These are phyloP conservation scores for Antechinus stuartii DNA, from an alignment of 2,113 vertebrate genomes.

Conservation along the genomic window DNA sequence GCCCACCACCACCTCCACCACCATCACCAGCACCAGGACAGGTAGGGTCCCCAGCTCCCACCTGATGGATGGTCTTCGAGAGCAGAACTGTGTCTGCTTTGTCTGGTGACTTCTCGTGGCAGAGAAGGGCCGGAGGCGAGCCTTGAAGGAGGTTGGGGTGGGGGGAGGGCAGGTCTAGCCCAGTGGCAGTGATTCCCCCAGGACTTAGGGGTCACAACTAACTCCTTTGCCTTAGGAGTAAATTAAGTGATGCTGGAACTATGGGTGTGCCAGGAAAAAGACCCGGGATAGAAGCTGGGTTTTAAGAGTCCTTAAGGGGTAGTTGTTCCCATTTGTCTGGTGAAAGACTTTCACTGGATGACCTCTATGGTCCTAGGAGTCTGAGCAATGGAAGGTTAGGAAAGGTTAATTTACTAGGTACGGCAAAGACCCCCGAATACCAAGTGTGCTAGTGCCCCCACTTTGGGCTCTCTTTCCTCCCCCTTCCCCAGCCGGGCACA, in stretches of 20 bases:
- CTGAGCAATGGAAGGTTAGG: not conserved
- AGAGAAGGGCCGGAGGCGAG: not conserved
- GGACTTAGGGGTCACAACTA: not conserved
- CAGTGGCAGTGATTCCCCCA: rapidly evolving
- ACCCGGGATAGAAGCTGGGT: not conserved
- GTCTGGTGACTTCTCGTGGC: not conserved
- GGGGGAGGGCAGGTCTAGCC: not conserved
- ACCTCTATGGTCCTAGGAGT: too few species aligned
- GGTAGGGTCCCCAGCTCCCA: conserved; percentile 31
- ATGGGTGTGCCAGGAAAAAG: not conserved
- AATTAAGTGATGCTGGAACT: not conserved
- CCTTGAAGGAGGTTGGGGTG: not conserved
- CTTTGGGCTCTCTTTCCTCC: not conserved
- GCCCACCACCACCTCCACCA: not conserved
- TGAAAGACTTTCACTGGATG: not conserved
- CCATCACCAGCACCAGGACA: not conserved
- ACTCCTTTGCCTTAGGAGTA: not conserved
- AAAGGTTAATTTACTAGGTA: not conserved
- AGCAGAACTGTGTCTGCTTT: not conserved
- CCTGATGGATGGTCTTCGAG: not conserved
- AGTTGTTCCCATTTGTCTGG: not conserved
- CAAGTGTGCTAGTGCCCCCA: rapidly evolving
- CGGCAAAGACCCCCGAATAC: not conserved
- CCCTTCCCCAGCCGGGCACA: rapidly evolving
- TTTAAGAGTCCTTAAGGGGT: not conserved